Conservation (phyloP, 2,113 vertebrate species). For the Lepus americanus region DNA sequence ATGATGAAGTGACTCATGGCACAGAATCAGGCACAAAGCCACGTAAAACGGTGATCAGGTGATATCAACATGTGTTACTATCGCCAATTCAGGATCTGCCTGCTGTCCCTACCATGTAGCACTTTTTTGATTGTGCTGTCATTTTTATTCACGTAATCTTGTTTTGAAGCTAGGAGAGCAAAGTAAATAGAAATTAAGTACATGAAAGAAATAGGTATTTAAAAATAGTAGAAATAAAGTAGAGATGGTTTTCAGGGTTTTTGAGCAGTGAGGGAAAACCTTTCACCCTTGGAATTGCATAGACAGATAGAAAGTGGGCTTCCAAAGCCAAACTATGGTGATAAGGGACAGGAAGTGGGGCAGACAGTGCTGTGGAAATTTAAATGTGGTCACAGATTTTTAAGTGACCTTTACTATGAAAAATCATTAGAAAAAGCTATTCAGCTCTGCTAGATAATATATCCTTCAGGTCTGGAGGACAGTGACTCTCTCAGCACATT, state of each 20-base stretch:
- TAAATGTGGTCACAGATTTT: background rate
- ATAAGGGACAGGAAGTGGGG: background rate
- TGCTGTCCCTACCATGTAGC: background rate
- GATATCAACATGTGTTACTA: background rate
- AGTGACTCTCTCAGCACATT: background rate
- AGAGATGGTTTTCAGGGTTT: background rate
- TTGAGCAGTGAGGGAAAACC: background rate
- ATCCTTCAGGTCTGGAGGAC: background rate
- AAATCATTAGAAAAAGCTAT: background rate
- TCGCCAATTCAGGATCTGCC: background rate
- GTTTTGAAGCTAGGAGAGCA: background rate
- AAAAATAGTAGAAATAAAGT: background rate
- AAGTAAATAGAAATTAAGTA: background rate
- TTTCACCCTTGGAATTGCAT: background rate
- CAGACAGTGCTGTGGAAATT: background rate
- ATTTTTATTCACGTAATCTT: background rate
- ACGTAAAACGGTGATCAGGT: background rate
- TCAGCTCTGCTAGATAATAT: background rate
- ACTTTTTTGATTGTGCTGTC: background rate
- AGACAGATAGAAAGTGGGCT: background rate
- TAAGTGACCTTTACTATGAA: background rate
- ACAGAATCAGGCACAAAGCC: background rate
- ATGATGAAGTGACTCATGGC: background rate
- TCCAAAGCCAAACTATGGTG: background rate
- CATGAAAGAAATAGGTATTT: background rate